These are phyloP conservation scores for Menura novaehollandiae DNA, from an alignment of 2,113 vertebrate species.

Conservation along the genomic window DNA sequence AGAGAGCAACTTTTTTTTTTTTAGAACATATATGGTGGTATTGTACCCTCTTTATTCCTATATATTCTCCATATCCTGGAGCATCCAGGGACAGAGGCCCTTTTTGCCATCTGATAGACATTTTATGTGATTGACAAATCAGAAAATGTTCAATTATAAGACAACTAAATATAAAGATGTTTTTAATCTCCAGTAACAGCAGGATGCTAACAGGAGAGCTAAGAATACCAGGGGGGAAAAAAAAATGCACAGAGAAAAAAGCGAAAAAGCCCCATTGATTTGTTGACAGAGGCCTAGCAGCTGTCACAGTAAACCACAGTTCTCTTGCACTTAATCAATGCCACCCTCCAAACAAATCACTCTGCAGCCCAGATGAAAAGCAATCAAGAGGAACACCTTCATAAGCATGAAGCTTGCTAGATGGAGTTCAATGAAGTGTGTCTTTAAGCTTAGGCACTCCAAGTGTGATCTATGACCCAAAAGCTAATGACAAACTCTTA, in stretches of 20 bases:
- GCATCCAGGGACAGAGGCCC: neutral
- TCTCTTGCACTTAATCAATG: slow-evolving; percentile 76
- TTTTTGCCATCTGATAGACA: neutral
- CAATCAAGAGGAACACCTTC: slow-evolving; percentile 75
- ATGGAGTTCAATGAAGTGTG: slow-evolving; percentile 72
- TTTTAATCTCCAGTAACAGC: slow-evolving; percentile 67
- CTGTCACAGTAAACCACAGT: slow-evolving; percentile 73
- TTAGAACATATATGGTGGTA: neutral
- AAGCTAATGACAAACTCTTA: slow-evolving; percentile 67
- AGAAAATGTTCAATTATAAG: slow-evolving; percentile 65
- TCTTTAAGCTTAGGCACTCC: slow-evolving; percentile 61
- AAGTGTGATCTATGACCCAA: slow-evolving; percentile 62
- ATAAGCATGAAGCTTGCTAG: slow-evolving; percentile 73
- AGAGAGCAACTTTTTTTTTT: neutral
- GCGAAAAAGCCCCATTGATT: neutral
- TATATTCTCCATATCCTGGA: neutral
- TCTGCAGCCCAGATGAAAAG: slow-evolving; percentile 69
- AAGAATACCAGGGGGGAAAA: neutral
- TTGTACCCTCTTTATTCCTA: neutral
- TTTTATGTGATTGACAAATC: slow-evolving; percentile 63
- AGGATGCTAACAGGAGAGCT: slow-evolving; percentile 61
- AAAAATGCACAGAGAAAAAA: neutral
- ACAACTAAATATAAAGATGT: slow-evolving; percentile 46
- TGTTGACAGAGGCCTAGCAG: slow-evolving; percentile 72
- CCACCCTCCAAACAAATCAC: slow-evolving; percentile 70